These are phyloP conservation scores for Meriones psammophilus DNA, from an alignment of 2,797 vertebrate species.

Conservation along the genomic window DNA sequence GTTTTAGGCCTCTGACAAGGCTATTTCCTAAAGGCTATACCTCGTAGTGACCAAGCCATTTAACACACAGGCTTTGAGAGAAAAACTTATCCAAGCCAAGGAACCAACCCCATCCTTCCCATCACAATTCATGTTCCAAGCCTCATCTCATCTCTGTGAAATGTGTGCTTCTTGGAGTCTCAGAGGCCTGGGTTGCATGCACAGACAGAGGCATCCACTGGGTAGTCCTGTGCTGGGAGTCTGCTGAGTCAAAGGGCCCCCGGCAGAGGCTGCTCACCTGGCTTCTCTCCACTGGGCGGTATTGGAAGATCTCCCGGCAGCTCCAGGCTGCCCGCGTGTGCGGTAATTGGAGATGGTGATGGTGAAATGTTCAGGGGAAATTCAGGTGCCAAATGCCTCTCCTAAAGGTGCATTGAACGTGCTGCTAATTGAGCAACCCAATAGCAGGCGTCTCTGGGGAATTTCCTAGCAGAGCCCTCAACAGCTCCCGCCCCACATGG, in stretches of 20 bases:
- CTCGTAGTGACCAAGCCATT: neutral
- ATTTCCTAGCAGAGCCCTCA: slow-evolving; percentile 62
- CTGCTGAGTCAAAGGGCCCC: slow-evolving; percentile 72
- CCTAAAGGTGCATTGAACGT: slow-evolving; percentile 74
- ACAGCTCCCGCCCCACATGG: neutral
- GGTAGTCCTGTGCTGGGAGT: neutral
- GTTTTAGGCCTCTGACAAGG: neutral
- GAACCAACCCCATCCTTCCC: neutral
- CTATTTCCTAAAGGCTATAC: neutral
- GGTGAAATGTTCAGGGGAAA: slow-evolving; percentile 53
- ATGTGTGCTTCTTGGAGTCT: neutral
- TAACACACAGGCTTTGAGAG: neutral
- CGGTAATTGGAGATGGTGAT: slow-evolving; percentile 66
- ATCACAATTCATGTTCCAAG: neutral
- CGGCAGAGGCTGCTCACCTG: neutral
- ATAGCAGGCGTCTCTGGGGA: slow-evolving; percentile 63
- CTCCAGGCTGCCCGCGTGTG: neutral
- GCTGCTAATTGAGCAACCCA: slow-evolving; percentile 66
- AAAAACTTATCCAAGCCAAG: neutral
- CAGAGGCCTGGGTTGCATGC: neutral
- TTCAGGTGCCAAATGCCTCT: slow-evolving; percentile 78
- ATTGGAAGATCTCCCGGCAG: neutral
- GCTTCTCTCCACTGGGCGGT: neutral
- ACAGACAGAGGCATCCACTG: slow-evolving; percentile 30
- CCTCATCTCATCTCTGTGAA: neutral